A percentile compares a stretch with the other conserved stretches of the same genome.
phyloP scores from a whole-genome alignment of 2,113 vertebrate species.

The Pedetes capensis region DNA sequence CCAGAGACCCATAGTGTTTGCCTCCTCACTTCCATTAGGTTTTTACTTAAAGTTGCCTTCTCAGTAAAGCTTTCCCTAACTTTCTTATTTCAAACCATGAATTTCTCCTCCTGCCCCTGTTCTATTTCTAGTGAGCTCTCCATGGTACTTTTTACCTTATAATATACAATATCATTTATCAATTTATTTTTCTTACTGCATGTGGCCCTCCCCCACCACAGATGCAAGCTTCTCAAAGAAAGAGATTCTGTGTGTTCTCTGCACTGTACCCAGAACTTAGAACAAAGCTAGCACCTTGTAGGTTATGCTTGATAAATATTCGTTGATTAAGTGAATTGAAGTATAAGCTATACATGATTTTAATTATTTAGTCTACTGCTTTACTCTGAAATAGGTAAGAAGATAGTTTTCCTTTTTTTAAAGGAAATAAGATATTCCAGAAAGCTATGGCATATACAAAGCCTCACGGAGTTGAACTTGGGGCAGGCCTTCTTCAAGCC shows the following conservation, averaged over 20 bases:
- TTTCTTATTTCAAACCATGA: background rate
- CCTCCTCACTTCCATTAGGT: background rate
- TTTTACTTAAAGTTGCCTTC: background rate
- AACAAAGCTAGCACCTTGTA: background rate
- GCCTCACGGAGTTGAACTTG: background rate
- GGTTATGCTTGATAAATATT: background rate
- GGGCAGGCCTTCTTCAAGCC: background rate
- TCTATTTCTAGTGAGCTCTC: background rate
- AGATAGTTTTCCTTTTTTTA: background rate
- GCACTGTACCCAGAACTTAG: background rate
- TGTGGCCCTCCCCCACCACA: background rate
- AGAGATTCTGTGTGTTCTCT: background rate
- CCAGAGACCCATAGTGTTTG: background rate
- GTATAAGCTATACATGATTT: background rate
- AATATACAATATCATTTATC: background rate
- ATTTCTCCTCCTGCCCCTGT: background rate
- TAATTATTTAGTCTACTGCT: background rate
- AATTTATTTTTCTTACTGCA: background rate
- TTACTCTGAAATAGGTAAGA: background rate
- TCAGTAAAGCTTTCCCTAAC: background rate
- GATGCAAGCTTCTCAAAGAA: background rate
- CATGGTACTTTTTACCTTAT: background rate
- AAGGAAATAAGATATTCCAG: background rate
- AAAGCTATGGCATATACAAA: background rate
- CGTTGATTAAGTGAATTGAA: background rate